Evolutionary conservation across 2,888 invertebrate genomes (phyloP).

Genomic region (Metellina segmentata): DNA sequence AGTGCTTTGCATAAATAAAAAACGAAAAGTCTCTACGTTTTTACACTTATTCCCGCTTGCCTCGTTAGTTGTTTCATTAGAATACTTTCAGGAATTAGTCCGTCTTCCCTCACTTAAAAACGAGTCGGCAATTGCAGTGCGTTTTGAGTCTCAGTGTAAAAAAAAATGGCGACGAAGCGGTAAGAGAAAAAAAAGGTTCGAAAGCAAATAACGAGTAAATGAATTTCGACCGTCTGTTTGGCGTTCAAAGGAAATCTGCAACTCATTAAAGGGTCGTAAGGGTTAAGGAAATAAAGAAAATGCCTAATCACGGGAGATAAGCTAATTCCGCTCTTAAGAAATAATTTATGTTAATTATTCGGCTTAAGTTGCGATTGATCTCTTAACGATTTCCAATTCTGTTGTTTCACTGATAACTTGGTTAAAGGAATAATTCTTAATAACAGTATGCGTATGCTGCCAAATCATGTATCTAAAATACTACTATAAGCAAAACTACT

Average conservation of each 20-base stretch:
- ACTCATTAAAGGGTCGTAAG: background rate
- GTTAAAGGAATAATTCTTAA: no score
- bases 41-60: conserved; percentile 30
- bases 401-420: no score
- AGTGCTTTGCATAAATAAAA: conserved; percentile 12
- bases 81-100: conserved; percentile 7
- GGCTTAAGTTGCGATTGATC: no score
- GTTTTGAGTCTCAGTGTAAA: background rate
- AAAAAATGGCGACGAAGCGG: background rate
- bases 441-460: no score
- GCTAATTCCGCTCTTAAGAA: no score
- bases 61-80: conserved; percentile 52
- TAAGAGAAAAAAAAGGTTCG: background rate
- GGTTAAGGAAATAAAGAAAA: no score
- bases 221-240: conserved; percentile 19
- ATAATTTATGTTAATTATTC: no score
- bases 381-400: no score
- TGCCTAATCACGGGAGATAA: no score
- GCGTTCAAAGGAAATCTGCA: background rate
- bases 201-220: conserved; percentile 16
- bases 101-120: conserved; percentile 14
- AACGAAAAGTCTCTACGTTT: conserved; percentile 20
- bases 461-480: no score
- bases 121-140: conserved; percentile 18
- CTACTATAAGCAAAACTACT: no score